These are phyloP conservation scores for Drosophila leontia DNA, from an alignment of 1,140 invertebrate genomes.

Conservation along the genomic window DNA sequence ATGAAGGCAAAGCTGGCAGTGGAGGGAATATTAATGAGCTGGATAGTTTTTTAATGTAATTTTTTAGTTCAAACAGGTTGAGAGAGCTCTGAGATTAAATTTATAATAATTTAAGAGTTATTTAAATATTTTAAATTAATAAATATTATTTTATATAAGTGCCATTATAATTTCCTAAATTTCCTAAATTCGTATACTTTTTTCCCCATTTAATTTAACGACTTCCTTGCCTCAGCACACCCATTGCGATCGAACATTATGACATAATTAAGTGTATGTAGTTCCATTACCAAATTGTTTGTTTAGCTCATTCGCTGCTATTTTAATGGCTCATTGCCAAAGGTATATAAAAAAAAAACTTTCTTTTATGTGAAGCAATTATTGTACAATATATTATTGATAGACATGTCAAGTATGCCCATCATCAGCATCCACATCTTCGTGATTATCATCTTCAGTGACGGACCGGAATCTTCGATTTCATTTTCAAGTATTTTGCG, in stretches of 20 bases:
- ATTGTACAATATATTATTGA: conserved; percentile 58
- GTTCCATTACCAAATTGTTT: conserved; percentile 54
- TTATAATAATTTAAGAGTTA: no score
- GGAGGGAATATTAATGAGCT: not conserved
- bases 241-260: conserved; percentile 46
- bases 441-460: conserved; percentile 29
- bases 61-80: not conserved
- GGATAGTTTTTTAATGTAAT: not conserved
- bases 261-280: conserved; percentile 63
- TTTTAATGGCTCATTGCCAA: conserved; percentile 38
- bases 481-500: conserved; percentile 25
- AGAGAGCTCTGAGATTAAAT: no score
- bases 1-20: not conserved
- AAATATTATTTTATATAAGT: no score
- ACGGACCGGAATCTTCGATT: conserved; percentile 37
- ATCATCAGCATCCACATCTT: conserved; percentile 26
- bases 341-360: conserved; percentile 24
- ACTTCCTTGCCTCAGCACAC: conserved; percentile 26
- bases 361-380: conserved; percentile 69
- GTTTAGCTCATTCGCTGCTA: conserved; percentile 28
- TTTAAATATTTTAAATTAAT: no score
- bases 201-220: conserved; percentile 7
- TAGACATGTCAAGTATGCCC: conserved; percentile 69
- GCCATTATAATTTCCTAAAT: not conserved
- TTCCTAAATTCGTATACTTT: not conserved